Percentiles rank a stretch among this genome's conserved stretches.
Evolutionary conservation across 2,888 invertebrate species (phyloP).

Genomic region (Chirona hameri): DNA sequence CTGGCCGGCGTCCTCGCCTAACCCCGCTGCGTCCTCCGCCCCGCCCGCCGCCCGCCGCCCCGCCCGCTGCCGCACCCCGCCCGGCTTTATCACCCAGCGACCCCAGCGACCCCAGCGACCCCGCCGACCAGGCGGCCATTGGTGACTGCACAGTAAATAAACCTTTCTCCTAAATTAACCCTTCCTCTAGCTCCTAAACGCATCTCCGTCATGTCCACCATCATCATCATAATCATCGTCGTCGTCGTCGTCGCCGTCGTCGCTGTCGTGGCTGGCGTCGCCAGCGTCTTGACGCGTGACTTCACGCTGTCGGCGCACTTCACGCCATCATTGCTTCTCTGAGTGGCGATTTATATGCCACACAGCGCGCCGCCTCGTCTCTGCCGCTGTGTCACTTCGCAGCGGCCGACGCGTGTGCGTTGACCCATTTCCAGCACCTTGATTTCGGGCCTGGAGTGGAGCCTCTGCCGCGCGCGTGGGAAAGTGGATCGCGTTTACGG

Average conservation of each 20-base stretch:
- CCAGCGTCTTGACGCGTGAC: neutral
- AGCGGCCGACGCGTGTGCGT: neutral
- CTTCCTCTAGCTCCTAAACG: too few species aligned
- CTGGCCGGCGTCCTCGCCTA: too few species aligned
- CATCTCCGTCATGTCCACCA: neutral
- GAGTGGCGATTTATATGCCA: neutral
- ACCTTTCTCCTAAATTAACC: too few species aligned
- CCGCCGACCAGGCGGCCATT: neutral
- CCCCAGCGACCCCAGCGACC: too few species aligned
- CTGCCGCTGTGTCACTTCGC: neutral
- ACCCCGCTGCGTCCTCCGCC: neutral
- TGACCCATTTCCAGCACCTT: constrained; percentile 5
- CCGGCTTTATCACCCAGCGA: too few species aligned
- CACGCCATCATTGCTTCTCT: too few species aligned
- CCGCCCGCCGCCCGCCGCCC: neutral
- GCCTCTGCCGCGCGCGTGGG: neutral
- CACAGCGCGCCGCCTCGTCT: neutral
- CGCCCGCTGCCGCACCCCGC: neutral
- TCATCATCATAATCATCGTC: neutral
- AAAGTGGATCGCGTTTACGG: neutral
- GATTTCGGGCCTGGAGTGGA: neutral
- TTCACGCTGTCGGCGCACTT: too few species aligned
- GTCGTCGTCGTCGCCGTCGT: neutral
- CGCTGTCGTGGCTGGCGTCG: neutral
- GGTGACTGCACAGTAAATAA: too few species aligned